Percentiles rank a stretch among this genome's conserved stretches.
Evolutionary conservation across 2,888 invertebrate genomes (phyloP).

Genomic region (Priocnemis perturbator): DNA sequence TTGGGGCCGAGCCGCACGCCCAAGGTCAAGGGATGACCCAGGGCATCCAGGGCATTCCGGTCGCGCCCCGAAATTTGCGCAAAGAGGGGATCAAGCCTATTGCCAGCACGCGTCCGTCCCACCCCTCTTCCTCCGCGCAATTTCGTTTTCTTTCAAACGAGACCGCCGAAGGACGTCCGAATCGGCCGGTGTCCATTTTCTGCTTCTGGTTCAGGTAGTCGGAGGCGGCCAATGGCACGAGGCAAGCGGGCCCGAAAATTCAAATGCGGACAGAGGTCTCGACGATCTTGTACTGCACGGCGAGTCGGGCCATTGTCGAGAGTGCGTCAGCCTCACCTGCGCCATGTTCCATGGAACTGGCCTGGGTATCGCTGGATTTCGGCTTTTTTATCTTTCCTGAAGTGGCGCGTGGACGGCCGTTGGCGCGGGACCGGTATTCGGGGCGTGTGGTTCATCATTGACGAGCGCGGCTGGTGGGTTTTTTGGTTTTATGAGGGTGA

Average conservation of each 20-base stretch:
- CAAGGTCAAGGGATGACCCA: slow-evolving; percentile 71
- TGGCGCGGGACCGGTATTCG: slow-evolving; percentile 2
- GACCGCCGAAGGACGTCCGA: slow-evolving; percentile 33
- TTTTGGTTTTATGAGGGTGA: not conserved
- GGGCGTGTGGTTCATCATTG: not conserved
- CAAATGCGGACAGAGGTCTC: slow-evolving; percentile 54
- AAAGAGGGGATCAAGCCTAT: slow-evolving; percentile 38
- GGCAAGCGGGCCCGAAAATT: not conserved
- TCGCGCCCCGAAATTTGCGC: slow-evolving; percentile 64
- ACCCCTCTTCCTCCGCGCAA: slow-evolving; percentile 14
- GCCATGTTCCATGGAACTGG: slow-evolving; percentile 52
- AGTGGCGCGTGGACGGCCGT: slow-evolving; percentile 23
- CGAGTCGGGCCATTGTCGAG: slow-evolving; percentile 49
- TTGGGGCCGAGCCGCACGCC: slow-evolving; percentile 72
- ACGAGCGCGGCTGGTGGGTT: not conserved
- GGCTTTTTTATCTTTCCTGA: slow-evolving; percentile 17
- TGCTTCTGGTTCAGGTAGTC: slow-evolving; percentile 31
- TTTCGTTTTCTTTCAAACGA: slow-evolving; percentile 3
- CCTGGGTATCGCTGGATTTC: slow-evolving; percentile 13
- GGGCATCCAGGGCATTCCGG: slow-evolving; percentile 57
- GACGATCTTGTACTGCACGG: slow-evolving; percentile 64
- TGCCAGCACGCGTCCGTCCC: slow-evolving; percentile 49
- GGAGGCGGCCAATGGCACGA: slow-evolving; percentile 13
- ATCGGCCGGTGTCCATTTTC: slow-evolving; percentile 41
- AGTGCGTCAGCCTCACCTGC: slow-evolving; percentile 59